Evolutionary conservation across 92 coral and sea anemone genomes (phyloP).

Genomic region (Porites rus): DNA sequence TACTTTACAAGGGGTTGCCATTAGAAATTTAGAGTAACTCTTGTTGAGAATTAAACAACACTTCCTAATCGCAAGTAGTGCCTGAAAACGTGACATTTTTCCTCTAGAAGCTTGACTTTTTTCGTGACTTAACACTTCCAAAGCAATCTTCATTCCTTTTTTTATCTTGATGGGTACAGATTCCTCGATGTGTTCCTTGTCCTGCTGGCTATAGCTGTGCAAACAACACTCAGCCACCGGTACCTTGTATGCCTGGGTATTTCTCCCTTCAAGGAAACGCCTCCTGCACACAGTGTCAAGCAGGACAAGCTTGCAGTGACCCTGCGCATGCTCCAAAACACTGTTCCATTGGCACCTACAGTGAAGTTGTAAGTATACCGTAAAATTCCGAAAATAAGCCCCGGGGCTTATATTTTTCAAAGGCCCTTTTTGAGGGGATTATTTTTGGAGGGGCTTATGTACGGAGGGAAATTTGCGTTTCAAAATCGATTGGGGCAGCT

Average conservation of each 20-base stretch:
- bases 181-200: slow-evolving; percentile 90
- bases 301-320: slow-evolving; percentile 94
- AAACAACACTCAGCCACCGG: slow-evolving; percentile 92
- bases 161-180: background rate
- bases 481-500: too few relatives aligned
- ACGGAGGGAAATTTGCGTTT: too few relatives aligned
- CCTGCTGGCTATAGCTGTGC: slow-evolving; percentile 97
- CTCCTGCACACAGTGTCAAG: slow-evolving; percentile 79
- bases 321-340: slow-evolving; percentile 82
- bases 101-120: background rate
- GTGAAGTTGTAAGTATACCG: slow-evolving; percentile 67
- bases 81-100: too few relatives aligned
- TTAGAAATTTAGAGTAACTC: too few relatives aligned
- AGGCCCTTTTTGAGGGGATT: too few relatives aligned
- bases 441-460: too few relatives aligned
- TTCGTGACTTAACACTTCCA: background rate
- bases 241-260: slow-evolving; percentile 86
- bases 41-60: too few relatives aligned
- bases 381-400: too few relatives aligned
- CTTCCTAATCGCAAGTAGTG: too few relatives aligned
- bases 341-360: slow-evolving; percentile 89
- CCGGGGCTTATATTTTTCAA: too few relatives aligned
- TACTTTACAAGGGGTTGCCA: too few relatives aligned
- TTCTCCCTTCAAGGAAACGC: slow-evolving; percentile 79
- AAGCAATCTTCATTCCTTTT: background rate